Evolutionary conservation across 2,888 invertebrate species (phyloP), one percentile per base, ranked within the genome.

Genomic region (Gortyna flavago): DNA sequence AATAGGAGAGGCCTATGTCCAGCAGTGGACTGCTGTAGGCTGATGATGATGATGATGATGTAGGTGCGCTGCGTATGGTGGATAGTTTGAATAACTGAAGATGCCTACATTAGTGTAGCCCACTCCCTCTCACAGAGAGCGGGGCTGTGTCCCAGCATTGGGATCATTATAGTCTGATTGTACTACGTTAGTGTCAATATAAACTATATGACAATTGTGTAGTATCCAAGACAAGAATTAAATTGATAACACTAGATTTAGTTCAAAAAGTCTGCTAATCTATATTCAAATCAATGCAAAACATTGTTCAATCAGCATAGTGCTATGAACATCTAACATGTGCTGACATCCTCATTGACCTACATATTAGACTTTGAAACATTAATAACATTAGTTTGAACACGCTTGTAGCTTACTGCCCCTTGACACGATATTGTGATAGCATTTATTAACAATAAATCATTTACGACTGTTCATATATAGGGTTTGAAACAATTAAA

Each of bases 261-360:
- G 8, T 8, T n/a, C 6, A 51, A 75, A 76, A 65, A 77, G 6
- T 59, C 13, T 44, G 44, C 44, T 13, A 44, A 44, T 44, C 13
- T 44, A 44, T 44, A 44, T 32, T 29, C 32, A 57, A 80, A 64
- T 72, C 57, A 16, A 57, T 57, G 57, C 57, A 80, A 65, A 57
- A 25, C 65, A 35, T 16, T 38, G 35, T 54, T n/a, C 13, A 77
- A 61, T 70, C 29, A 76, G 59, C 61, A 62, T 71, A 57, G n/a
- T 61, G 62, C 72, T 18, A 64, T 32, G 35, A 48, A 13, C 41
- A 73, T 38, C 13, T 62, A 75, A 72, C 32, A 79, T 62, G 48
- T 79, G 74, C 72, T 78, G 70, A 80, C 79, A 85, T 77, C 61
- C 75, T 72, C 77, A 69, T 79, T 83, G 86, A 83, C 86, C 86